Evolutionary conservation across 2,797 vertebrate genomes (phyloP), one percentile per base, ranked within the genome.

Genomic region (Avahi laniger): DNA sequence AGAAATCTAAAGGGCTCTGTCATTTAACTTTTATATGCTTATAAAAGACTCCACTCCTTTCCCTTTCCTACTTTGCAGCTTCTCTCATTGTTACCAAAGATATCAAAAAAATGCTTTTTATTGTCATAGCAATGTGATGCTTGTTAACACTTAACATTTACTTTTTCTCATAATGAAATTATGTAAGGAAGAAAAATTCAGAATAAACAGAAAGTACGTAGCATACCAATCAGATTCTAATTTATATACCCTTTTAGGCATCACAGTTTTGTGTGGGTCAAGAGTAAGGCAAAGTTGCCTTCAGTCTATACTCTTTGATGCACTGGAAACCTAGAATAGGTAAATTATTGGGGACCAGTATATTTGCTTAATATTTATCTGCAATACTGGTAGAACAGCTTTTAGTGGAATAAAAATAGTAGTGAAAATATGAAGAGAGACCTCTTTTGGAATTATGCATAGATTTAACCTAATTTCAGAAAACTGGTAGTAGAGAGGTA

Each of bases 1-100:
- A 98, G 95, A 54, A 96, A 96, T 97, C 94, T 97, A 86, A 98
- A 97, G 97, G 82, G 93, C 80, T 82, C 73, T 97, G 95, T 97
- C 96, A 97, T 97, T 98, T 98, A 91, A 95, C 63, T 97, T 98
- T 97, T 97, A 52, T 50, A 90, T 79, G 73, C 89, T 88, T 92
- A 50, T 73, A 86, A 97, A 98, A 97, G 73, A 96, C 67, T 88
- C 70, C 78, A 46, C 67, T 92, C 80, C 92, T 63, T 87, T 88
- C 33, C 35, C 73, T 86, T 85, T 65, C 38, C 38, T 13, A 67
- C 50, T 91, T 93, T 1, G 0, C 41, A 38, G 79, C 24, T 43
- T 91, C 73, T 91, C 50, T 30, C 35, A 54, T 50, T 83, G 11
- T 79, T 30, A 94, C 88, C 41, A 2, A 82, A 96, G 82, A 70